Conservation (phyloP, 1,140 invertebrate species). For the Heliconius hermathena region DNA sequence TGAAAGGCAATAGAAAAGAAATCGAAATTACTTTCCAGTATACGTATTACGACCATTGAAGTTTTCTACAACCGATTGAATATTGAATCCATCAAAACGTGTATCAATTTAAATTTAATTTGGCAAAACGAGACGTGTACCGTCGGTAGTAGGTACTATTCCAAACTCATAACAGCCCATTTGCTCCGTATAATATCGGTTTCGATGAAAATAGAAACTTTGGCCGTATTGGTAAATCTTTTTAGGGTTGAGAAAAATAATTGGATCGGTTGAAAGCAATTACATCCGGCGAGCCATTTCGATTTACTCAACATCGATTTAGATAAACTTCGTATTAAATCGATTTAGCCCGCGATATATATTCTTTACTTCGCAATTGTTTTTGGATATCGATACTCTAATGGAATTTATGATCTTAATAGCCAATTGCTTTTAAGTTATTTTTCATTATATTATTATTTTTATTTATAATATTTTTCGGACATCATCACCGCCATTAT, state of each 20-base stretch:
- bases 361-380: conserved; percentile 46
- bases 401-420: conserved; percentile 5
- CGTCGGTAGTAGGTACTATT: conserved; percentile 24
- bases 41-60: not conserved
- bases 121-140: conserved; percentile 27
- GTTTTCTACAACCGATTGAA: not conserved
- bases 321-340: conserved; percentile 70
- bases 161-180: conserved; percentile 41
- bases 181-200: conserved; percentile 61
- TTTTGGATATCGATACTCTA: conserved; percentile 22
- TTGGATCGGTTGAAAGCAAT: conserved; percentile 75
- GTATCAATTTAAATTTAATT: conserved; percentile 29
- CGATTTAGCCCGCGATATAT: conserved; percentile 51
- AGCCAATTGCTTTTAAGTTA: not conserved
- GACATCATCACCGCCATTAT: no score
- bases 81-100: not conserved
- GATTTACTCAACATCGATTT: conserved; percentile 70
- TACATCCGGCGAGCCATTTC: conserved; percentile 70
- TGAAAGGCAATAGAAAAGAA: not conserved
- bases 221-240: conserved; percentile 66
- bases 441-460: not conserved
- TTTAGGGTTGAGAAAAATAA: conserved; percentile 74
- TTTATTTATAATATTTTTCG: no score
- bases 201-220: conserved; percentile 66
- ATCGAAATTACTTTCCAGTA: not conserved